These are phyloP conservation scores for Silurus asotus DNA, from an alignment of 2,113 vertebrate genomes.

Conservation along the genomic window DNA sequence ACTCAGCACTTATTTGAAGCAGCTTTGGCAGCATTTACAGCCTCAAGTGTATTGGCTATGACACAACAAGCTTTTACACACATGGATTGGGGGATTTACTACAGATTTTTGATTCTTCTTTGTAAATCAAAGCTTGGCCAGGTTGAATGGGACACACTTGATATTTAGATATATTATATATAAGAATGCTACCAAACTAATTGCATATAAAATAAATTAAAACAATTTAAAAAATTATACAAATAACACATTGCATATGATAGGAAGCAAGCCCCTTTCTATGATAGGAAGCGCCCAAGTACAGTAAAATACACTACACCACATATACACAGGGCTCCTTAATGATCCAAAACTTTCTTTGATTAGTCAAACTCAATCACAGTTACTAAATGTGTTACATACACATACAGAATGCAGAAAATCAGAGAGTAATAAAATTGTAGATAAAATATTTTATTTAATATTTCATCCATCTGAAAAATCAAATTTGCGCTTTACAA, in stretches of 20 bases:
- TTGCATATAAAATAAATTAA: not conserved
- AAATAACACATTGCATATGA: not conserved
- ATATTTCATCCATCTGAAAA: conserved; percentile 4
- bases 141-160: too few relatives aligned
- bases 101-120: too few relatives aligned
- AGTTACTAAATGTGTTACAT: not conserved
- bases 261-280: not conserved
- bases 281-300: not conserved
- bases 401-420: not conserved
- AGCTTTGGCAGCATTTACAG: too few relatives aligned
- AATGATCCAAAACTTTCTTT: not conserved
- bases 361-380: not conserved
- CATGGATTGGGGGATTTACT: too few relatives aligned
- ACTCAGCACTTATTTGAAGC: too few relatives aligned
- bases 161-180: not conserved
- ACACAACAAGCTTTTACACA: too few relatives aligned
- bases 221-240: not conserved
- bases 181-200: not conserved
- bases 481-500: not conserved
- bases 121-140: too few relatives aligned
- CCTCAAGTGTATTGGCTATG: too few relatives aligned
- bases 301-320: not conserved
- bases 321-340: not conserved
- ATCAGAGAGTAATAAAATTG: not conserved
- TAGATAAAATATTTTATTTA: conserved; percentile 34